Base-by-base conservation (phyloP, 2,113 vertebrate species). In the Anhinga rufa region DNA sequence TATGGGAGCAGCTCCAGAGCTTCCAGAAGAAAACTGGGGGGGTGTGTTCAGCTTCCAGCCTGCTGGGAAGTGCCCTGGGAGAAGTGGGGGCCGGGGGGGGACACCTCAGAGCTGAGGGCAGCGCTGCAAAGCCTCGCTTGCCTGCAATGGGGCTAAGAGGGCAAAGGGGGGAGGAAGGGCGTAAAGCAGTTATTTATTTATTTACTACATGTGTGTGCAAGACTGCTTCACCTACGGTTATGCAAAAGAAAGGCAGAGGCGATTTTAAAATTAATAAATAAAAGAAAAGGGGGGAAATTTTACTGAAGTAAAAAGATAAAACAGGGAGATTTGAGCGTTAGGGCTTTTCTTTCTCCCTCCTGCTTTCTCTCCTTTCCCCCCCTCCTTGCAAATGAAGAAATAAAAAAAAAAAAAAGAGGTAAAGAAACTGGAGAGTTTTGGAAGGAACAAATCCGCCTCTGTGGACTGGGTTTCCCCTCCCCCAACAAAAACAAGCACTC, bases 401-500 rank as follows among this genome's bases (percentile, higher is more conserved):
- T 14, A 32, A 51, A 48, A 21, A 69, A 77, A 68, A 90, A 92
- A 81, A 79, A 84, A 79, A 54, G 93, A 97, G 96, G 97, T 96
- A 96, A 97, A 98, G 98, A 97, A 98, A 98, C 97, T 92, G 95
- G 97, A 98, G 98, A 97, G 96, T 97, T 98, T 97, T 96, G 97
- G 96, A 97, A 98, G 97, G 98, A 98, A 98, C 98, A 98, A 98
- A 98, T 96, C 98, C 97, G 97, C 97, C 98, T 98, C 98, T 98
- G 98, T 98, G 98, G 98, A 98, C 97, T 96, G 94, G 97, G 97
- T 91, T 96, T 95, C 98, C 99, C 98, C 97, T 98, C 98, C 98
- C 98, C 99, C 99, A 98, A 99, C 98, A 98, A 99, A 98, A 99
- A 99, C 98, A 99, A 98, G 98, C 97, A 97, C 98, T 98, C 97